These are phyloP conservation scores for Cotesia glomerata DNA, from an alignment of 1,140 invertebrate species.

Conservation along the genomic window DNA sequence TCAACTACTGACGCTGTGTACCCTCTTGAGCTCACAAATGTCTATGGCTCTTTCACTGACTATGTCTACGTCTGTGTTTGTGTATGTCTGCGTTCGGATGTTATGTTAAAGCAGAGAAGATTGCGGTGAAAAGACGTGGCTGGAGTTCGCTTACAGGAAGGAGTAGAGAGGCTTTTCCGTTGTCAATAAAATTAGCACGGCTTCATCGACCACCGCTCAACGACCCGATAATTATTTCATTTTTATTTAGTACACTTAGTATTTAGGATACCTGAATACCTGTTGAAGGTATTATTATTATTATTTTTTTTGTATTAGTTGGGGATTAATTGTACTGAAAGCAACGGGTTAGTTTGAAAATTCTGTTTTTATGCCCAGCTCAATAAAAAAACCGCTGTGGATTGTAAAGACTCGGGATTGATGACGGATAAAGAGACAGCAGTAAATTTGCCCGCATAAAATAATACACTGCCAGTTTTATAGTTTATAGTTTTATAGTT, in stretches of 20 bases:
- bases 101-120: too few species aligned
- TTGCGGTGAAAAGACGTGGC: constrained; percentile 35
- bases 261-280: neutral
- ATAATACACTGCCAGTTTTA: constrained; percentile 53
- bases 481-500: constrained; percentile 53
- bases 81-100: neutral
- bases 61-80: neutral
- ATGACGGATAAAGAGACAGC: constrained; percentile 12
- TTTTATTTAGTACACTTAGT: neutral
- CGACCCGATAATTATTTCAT: constrained; percentile 20
- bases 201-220: constrained; percentile 24
- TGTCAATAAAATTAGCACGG: constrained; percentile 29
- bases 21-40: neutral
- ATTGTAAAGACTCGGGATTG: neutral
- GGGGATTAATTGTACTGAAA: too few species aligned
- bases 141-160: neutral
- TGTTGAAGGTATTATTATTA: neutral
- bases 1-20: constrained; percentile 6
- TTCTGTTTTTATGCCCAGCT: neutral
- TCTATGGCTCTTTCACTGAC: constrained; percentile 8
- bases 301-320: too few species aligned
- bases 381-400: neutral
- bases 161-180: constrained; percentile 18
- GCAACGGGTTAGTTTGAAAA: neutral
- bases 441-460: constrained; percentile 56